These are phyloP conservation scores for Genyomyrus donnyi DNA, from an alignment of 2,113 vertebrate genomes.

Conservation along the genomic window DNA sequence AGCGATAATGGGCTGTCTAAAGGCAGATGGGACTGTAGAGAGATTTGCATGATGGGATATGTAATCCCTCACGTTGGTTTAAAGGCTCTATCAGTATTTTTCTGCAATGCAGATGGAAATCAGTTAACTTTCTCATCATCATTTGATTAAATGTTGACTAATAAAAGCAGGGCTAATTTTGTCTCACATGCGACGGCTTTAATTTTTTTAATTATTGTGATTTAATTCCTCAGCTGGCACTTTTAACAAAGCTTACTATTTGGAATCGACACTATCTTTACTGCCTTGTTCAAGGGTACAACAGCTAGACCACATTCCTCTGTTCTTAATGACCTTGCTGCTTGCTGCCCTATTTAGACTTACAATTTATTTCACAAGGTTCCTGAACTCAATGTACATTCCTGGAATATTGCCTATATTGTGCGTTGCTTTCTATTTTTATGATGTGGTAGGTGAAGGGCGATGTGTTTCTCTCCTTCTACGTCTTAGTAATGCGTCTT, in stretches of 20 bases:
- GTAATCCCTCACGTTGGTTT: neutral
- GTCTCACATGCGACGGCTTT: neutral
- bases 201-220: neutral
- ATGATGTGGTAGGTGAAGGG: neutral
- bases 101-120: neutral
- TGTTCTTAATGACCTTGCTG: neutral
- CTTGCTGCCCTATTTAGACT: neutral
- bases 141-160: slow-evolving; percentile 2
- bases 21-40: neutral
- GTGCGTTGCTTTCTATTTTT: neutral
- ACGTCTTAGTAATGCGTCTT: neutral
- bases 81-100: neutral
- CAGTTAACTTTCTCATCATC: neutral
- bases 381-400: neutral
- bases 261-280: neutral
- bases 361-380: neutral
- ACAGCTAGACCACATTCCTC: neutral
- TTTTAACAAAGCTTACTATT: neutral
- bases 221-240: neutral
- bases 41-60: neutral
- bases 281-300: neutral
- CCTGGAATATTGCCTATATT: neutral
- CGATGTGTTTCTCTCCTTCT: neutral
- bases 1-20: slow-evolving; percentile 13
- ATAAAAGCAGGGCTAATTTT: neutral